Percentiles rank a stretch among this genome's conserved stretches.
Evolutionary conservation across 1,140 invertebrate species (phyloP).

Genomic region (Hycleus cichorii): DNA sequence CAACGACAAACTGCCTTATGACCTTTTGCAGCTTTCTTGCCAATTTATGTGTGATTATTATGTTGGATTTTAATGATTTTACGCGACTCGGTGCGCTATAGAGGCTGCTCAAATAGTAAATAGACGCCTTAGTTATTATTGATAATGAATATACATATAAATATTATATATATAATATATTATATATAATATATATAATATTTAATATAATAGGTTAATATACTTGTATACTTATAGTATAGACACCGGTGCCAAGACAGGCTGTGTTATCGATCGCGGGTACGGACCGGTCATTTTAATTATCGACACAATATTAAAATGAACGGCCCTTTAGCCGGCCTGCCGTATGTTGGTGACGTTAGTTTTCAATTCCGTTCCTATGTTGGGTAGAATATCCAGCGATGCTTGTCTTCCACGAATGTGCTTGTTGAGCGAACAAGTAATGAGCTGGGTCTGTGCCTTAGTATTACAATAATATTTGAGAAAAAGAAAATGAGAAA

Average conservation of each 20-base stretch:
- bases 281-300: constrained; percentile 5
- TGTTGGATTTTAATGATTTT: constrained; percentile 34
- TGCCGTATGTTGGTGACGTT: constrained; percentile 19
- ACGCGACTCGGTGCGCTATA: constrained; percentile 29
- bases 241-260: constrained; percentile 34
- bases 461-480: constrained; percentile 44
- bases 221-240: constrained; percentile 20
- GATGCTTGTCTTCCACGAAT: constrained; percentile 39
- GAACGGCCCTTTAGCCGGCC: neutral
- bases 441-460: constrained; percentile 42
- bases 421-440: constrained; percentile 37
- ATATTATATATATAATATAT: neutral
- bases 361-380: constrained; percentile 32
- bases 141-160: too few species aligned
- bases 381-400: constrained; percentile 39
- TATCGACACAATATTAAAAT: neutral
- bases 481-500: constrained; percentile 4
- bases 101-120: constrained; percentile 28
- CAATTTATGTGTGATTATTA: constrained; percentile 36
- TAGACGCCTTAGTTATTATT: too few species aligned
- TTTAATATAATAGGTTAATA: constrained; percentile 16
- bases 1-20: constrained; percentile 37
- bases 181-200: constrained; percentile 17
- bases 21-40: constrained; percentile 34
- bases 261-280: constrained; percentile 32